These are phyloP conservation scores for Nezara viridula DNA, from an alignment of 2,888 invertebrate species.

Conservation along the genomic window DNA sequence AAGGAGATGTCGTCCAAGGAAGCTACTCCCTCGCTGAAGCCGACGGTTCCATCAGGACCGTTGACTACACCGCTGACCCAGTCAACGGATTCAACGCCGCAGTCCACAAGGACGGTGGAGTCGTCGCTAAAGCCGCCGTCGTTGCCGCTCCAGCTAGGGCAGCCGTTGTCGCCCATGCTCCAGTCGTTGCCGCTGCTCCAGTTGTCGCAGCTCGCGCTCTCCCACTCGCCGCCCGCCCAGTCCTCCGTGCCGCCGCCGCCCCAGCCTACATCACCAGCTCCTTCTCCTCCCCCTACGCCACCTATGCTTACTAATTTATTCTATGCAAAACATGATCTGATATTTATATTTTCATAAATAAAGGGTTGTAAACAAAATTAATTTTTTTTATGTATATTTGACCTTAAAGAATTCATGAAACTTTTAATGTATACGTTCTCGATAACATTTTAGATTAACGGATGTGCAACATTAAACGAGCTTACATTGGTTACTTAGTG, in stretches of 20 bases:
- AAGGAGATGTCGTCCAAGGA: slow-evolving; percentile 4
- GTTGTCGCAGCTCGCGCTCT: neutral
- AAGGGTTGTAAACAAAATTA: neutral
- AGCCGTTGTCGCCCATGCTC: slow-evolving; percentile 1
- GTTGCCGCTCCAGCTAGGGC: too few relatives aligned
- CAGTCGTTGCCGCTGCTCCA: slow-evolving; percentile 14
- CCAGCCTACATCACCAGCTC: slow-evolving; percentile 61
- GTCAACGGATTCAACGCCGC: slow-evolving; percentile 1
- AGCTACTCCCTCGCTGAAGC: neutral
- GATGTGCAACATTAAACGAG: too few relatives aligned
- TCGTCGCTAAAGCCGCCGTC: neutral
- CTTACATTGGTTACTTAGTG: too few relatives aligned
- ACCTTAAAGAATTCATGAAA: neutral
- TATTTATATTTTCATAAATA: slow-evolving; percentile 35
- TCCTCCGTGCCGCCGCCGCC: slow-evolving; percentile 58
- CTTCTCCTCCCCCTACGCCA: slow-evolving; percentile 61
- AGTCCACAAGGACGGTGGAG: neutral
- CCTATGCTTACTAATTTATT: slow-evolving; percentile 51
- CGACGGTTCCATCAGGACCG: neutral
- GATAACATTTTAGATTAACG: too few relatives aligned
- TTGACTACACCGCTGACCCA: slow-evolving; percentile 1
- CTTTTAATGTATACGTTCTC: too few relatives aligned
- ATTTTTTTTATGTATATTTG: neutral
- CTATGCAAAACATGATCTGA: neutral
- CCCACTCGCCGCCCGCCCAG: slow-evolving; percentile 55